Evolutionary conservation across 1,140 invertebrate species (phyloP).

Genomic region (Notospermus geniculatus): DNA sequence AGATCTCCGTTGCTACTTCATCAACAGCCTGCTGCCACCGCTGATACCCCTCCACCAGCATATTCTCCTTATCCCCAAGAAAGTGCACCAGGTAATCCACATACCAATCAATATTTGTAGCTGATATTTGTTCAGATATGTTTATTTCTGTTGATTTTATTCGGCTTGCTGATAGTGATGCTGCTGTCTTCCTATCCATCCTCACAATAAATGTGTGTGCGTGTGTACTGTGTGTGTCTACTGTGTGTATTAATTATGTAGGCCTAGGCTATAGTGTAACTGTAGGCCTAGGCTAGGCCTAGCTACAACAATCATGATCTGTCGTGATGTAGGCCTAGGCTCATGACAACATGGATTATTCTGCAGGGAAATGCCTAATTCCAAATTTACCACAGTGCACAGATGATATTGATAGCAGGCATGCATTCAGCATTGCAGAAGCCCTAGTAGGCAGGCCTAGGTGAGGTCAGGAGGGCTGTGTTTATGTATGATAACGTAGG

Average conservation of each 20-base stretch:
- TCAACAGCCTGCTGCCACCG: not conserved
- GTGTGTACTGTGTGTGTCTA: not conserved
- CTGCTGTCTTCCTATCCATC: not conserved
- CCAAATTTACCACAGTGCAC: too few species aligned
- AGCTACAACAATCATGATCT: too few species aligned
- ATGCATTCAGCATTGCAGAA: too few species aligned
- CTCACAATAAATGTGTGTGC: not conserved
- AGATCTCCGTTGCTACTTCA: not conserved
- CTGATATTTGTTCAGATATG: not conserved
- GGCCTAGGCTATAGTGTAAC: not conserved
- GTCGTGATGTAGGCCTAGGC: too few species aligned
- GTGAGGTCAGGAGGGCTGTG: too few species aligned
- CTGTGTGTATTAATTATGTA: not conserved
- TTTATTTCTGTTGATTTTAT: not conserved
- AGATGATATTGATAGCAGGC: too few species aligned
- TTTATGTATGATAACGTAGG: too few species aligned
- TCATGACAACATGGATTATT: too few species aligned
- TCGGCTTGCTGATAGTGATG: not conserved
- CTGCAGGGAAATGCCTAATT: too few species aligned
- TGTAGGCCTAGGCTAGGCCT: too few species aligned
- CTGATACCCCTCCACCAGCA: not conserved
- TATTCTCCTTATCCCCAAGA: slow-evolving; percentile 2
- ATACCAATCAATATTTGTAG: too few species aligned
- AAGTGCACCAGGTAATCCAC: not conserved
- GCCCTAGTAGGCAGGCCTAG: too few species aligned